These are phyloP conservation scores for Eilema depressum DNA, from an alignment of 2,888 invertebrate species.

Conservation along the genomic window DNA sequence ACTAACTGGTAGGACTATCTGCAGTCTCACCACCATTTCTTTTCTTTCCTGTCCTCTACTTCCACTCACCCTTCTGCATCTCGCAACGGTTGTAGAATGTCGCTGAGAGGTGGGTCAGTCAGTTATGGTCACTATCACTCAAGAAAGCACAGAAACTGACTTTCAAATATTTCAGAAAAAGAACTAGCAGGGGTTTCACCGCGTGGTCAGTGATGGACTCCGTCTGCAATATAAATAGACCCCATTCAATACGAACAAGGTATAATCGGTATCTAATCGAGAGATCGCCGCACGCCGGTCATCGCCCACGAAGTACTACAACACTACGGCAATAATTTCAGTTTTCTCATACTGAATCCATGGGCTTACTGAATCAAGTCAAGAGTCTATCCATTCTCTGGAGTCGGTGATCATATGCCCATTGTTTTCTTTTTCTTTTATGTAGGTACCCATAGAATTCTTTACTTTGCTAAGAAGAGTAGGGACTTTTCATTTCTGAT, in stretches of 20 bases:
- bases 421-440: background rate
- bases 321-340: too few species aligned
- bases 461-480: too few species aligned
- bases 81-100: background rate
- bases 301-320: background rate
- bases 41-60: background rate
- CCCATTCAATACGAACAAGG: background rate
- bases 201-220: background rate
- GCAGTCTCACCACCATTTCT: background rate
- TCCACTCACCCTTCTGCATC: background rate
- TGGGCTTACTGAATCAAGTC: background rate
- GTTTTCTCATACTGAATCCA: background rate
- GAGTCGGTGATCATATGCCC: background rate
- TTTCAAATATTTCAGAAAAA: background rate
- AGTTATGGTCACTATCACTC: background rate
- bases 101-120: background rate
- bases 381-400: background rate
- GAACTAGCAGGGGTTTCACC: background rate
- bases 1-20: too few species aligned
- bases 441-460: too few species aligned
- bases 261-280: conserved; percentile 7
- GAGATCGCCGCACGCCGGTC: background rate
- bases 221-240: too few species aligned
- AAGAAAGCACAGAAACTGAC: too few species aligned
- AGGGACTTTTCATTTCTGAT: background rate